Evolutionary conservation across 2,888 invertebrate species (phyloP).

Genomic region (Trimorus sp.): DNA sequence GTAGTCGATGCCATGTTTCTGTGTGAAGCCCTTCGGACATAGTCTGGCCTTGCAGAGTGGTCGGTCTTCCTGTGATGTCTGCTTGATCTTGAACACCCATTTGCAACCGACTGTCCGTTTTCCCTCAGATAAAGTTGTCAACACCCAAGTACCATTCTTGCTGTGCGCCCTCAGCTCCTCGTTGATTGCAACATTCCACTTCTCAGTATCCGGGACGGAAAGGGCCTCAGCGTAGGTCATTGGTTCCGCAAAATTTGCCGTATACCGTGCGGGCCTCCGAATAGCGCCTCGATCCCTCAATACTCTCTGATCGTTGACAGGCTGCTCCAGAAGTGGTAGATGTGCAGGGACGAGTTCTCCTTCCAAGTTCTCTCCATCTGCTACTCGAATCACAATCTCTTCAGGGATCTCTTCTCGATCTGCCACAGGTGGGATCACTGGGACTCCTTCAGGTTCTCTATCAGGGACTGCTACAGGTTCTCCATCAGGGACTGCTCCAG

Average conservation of each 20-base stretch:
- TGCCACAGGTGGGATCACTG: too few relatives aligned
- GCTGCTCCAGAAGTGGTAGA: too few relatives aligned
- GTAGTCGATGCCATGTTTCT: conserved; percentile 29
- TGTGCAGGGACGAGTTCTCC: too few relatives aligned
- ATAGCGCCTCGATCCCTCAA: conserved; percentile 1
- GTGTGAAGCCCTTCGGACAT: conserved; percentile 31
- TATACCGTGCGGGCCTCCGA: conserved; percentile 16
- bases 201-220: background rate
- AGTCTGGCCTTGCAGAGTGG: conserved; percentile 23
- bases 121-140: background rate
- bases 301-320: too few relatives aligned
- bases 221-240: conserved; percentile 13
- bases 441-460: too few relatives aligned
- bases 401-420: too few relatives aligned
- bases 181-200: conserved; percentile 9
- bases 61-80: background rate
- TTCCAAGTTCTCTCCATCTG: too few relatives aligned
- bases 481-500: too few relatives aligned
- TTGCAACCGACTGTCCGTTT: conserved; percentile 4
- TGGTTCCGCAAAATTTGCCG: conserved; percentile 13
- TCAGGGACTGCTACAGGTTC: too few relatives aligned
- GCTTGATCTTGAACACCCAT: conserved; percentile 25
- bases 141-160: conserved; percentile 24
- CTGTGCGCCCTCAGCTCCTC: conserved; percentile 17
- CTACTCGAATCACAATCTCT: too few relatives aligned